Evolutionary conservation across 2,888 invertebrate species (phyloP).

Genomic region (Carpatolechia fugitivella): DNA sequence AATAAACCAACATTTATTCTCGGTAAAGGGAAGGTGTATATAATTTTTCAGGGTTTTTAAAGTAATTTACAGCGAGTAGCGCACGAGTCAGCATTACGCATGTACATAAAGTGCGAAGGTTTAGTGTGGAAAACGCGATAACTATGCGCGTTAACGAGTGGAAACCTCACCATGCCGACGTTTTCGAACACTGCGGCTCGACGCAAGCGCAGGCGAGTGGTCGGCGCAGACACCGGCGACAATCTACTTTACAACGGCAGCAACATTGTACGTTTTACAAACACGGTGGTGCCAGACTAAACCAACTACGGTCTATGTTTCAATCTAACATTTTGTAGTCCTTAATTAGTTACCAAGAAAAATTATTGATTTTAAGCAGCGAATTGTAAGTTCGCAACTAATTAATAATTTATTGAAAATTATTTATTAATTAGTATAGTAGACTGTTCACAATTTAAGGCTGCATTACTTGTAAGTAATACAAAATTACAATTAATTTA

Average conservation of each 20-base stretch:
- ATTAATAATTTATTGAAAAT: too few species aligned
- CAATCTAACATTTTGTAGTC: too few species aligned
- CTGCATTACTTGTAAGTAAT: too few species aligned
- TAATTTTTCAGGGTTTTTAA: slow-evolving; percentile 11
- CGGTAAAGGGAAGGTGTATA: not conserved
- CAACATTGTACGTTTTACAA: slow-evolving; percentile 27
- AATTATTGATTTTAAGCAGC: too few species aligned
- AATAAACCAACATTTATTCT: not conserved
- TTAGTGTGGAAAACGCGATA: slow-evolving; percentile 49
- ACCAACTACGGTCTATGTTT: too few species aligned
- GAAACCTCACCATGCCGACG: slow-evolving; percentile 48
- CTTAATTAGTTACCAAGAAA: too few species aligned
- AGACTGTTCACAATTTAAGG: too few species aligned
- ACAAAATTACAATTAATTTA: too few species aligned
- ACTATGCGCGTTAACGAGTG: slow-evolving; percentile 50
- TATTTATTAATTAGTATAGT: too few species aligned
- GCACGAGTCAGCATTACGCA: slow-evolving; percentile 38
- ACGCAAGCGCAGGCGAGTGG: slow-evolving; percentile 24
- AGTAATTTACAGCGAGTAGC: slow-evolving; percentile 29
- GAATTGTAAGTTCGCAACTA: too few species aligned
- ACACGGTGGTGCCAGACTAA: too few species aligned
- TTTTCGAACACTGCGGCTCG: slow-evolving; percentile 18
- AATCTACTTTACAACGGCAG: slow-evolving; percentile 27
- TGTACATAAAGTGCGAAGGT: slow-evolving; percentile 47
- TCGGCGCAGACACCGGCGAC: slow-evolving; percentile 30